Evolutionary conservation across 1,140 invertebrate genomes (phyloP).

Genomic region (Marisa cornuarietis): DNA sequence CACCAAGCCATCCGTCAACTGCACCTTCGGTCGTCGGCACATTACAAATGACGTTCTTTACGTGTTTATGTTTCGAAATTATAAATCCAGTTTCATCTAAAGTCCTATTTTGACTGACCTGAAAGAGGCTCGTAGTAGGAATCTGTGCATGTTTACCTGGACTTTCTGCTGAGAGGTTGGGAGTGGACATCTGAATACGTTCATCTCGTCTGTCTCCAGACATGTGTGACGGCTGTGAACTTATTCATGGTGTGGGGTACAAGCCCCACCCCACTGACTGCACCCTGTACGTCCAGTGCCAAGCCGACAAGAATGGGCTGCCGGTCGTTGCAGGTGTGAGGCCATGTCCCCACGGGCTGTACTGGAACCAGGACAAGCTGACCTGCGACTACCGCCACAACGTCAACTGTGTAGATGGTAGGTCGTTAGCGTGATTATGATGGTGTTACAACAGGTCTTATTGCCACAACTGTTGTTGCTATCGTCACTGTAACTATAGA

Average conservation of each 20-base stretch:
- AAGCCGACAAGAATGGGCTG: not conserved
- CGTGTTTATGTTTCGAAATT: too few relatives aligned
- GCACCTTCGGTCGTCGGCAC: too few relatives aligned
- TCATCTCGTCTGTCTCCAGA: constrained; percentile 9
- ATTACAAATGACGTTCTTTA: too few relatives aligned
- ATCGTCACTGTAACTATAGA: too few relatives aligned
- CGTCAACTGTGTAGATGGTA: constrained; percentile 30
- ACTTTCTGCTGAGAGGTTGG: not conserved
- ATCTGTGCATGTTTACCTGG: too few relatives aligned
- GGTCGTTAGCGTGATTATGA: not conserved
- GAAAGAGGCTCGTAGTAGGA: too few relatives aligned
- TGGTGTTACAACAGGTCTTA: too few relatives aligned
- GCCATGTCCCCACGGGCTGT: constrained; percentile 27
- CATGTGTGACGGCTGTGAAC: constrained; percentile 29
- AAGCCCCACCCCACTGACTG: constrained; percentile 32
- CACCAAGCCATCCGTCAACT: too few relatives aligned
- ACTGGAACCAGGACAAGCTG: constrained; percentile 37
- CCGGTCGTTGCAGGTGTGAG: constrained; percentile 8
- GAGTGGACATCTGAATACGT: not conserved
- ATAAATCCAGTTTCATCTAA: too few relatives aligned
- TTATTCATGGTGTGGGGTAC: constrained; percentile 31
- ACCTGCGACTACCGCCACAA: constrained; percentile 25
- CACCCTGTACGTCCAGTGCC: constrained; percentile 34
- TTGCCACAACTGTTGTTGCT: too few relatives aligned
- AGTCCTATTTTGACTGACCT: too few relatives aligned